These are phyloP conservation scores for Symphodus melops DNA, from an alignment of 2,113 vertebrate species.

Conservation along the genomic window DNA sequence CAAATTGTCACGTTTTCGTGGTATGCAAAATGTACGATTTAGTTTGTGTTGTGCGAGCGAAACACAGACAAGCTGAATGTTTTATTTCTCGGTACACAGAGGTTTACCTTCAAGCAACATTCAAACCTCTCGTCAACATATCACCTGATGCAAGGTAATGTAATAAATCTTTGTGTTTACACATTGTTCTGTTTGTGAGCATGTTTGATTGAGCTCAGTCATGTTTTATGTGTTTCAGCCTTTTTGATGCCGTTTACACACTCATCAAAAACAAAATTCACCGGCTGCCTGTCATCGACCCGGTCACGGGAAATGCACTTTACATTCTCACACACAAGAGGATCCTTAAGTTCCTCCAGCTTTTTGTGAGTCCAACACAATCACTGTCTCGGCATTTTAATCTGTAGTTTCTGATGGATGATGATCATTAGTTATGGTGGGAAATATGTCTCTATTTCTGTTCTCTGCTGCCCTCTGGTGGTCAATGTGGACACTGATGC, in stretches of 20 bases:
- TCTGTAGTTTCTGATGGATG: not conserved
- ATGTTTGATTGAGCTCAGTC: not conserved
- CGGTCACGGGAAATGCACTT: conserved; percentile 98
- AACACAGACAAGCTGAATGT: not conserved
- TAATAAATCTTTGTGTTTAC: not conserved
- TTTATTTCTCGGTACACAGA: conserved; percentile 82
- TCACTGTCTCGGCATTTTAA: not conserved
- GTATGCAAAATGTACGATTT: not conserved
- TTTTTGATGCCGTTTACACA: conserved; percentile 97
- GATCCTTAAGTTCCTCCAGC: conserved; percentile 99
- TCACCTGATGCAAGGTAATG: conserved; percentile 96
- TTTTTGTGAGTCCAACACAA: conserved; percentile 92
- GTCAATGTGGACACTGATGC: not conserved
- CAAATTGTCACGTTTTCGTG: not conserved
- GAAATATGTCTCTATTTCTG: not conserved
- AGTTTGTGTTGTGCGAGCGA: not conserved
- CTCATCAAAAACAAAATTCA: conserved; percentile 99
- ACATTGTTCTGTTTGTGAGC: not conserved
- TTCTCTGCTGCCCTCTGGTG: conserved; percentile 66
- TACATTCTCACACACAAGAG: conserved; percentile 99
- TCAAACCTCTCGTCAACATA: conserved; percentile 99
- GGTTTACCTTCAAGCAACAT: conserved; percentile 98
- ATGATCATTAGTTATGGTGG: not conserved
- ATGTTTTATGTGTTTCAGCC: conserved; percentile 78
- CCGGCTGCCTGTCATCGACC: conserved; percentile 98